Percentiles rank a stretch among this genome's conserved stretches.
Conservation (phyloP, 2,888 invertebrate species). For the Eubasilissa splendida region DNA sequence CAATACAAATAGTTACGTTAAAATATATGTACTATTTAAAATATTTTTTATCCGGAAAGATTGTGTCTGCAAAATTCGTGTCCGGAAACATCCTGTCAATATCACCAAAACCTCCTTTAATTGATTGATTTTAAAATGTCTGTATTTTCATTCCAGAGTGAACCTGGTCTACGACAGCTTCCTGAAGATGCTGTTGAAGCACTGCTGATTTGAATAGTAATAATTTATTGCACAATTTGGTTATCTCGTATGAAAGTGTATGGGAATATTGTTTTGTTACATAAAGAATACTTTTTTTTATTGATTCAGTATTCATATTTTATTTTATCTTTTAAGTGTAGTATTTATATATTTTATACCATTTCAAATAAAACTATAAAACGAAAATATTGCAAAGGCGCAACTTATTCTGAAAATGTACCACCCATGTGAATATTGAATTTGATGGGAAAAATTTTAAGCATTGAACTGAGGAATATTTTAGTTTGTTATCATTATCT, state of each 20-base stretch:
- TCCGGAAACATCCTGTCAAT: too few relatives aligned
- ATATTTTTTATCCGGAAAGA: too few relatives aligned
- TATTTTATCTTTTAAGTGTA: constrained; percentile 39
- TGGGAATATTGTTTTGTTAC: constrained; percentile 51
- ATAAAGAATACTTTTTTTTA: constrained; percentile 45
- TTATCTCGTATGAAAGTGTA: constrained; percentile 44
- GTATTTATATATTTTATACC: constrained; percentile 45
- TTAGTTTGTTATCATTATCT: too few relatives aligned
- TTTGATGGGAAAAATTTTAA: too few relatives aligned
- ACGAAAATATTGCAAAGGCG: neutral
- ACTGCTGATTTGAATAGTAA: constrained; percentile 41
- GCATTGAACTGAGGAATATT: too few relatives aligned
- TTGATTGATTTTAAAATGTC: neutral
- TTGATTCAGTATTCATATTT: constrained; percentile 37
- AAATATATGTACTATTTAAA: too few relatives aligned
- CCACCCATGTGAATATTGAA: too few relatives aligned
- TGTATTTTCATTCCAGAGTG: constrained; percentile 50
- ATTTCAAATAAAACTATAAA: constrained; percentile 37
- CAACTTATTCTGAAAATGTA: too few relatives aligned
- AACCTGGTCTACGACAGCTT: constrained; percentile 46
- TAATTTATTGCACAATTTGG: constrained; percentile 44
- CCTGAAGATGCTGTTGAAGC: constrained; percentile 47
- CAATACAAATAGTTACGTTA: too few relatives aligned
- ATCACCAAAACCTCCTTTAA: neutral
- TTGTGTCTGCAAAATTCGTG: too few relatives aligned